Conservation (phyloP, 2,113 vertebrate genomes). For the Echinops telfairi region DNA sequence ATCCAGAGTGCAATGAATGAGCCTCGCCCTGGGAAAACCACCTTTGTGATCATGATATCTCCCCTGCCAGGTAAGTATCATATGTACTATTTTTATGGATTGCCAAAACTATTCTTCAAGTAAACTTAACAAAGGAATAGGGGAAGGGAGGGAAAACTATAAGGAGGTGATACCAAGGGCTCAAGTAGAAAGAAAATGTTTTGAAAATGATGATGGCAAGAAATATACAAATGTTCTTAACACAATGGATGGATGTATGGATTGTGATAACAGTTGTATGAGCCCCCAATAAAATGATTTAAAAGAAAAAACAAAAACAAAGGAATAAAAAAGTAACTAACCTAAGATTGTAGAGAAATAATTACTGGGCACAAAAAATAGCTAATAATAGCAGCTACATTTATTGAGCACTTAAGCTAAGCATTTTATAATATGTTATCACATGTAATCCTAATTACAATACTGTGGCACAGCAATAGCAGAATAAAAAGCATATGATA, state of each 20-base stretch:
- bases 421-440: not conserved
- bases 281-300: no score
- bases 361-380: constrained; percentile 33
- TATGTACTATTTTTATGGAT: not conserved
- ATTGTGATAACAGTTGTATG: no score
- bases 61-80: no score
- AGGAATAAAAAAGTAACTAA: not conserved
- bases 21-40: no score
- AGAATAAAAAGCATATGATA: constrained; percentile 46
- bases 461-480: not conserved
- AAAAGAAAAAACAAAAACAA: no score
- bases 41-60: no score
- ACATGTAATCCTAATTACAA: constrained; percentile 5
- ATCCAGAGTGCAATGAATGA: no score
- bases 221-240: no score
- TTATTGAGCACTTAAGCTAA: constrained; percentile 14
- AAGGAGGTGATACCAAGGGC: no score
- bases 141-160: not conserved
- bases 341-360: constrained; percentile 40
- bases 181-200: no score
- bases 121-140: not conserved
- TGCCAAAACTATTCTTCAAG: constrained; percentile 54
- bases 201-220: no score
- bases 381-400: not conserved
- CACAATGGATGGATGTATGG: no score